Percentiles rank a stretch among this genome's conserved stretches.
Evolutionary conservation across 2,113 vertebrate genomes (phyloP).

Genomic region (Pongo abelii): DNA sequence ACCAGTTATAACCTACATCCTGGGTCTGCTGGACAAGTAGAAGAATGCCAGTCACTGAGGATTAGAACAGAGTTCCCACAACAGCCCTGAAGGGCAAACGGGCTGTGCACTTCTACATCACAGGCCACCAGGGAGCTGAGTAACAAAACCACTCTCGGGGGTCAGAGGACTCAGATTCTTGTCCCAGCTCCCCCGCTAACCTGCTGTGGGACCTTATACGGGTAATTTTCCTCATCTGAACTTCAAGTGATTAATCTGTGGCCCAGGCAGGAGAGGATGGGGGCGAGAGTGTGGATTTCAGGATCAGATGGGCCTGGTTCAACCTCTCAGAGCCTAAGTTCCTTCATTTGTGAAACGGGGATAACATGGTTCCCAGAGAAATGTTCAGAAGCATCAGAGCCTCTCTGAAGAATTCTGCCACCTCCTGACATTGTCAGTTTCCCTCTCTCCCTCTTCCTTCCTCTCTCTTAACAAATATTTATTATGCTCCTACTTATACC

Average conservation of each 20-base stretch:
- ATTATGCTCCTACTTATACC: not conserved
- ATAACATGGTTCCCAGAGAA: not conserved
- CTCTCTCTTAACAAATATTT: not conserved
- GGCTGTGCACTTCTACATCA: not conserved
- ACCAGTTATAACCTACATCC: not conserved
- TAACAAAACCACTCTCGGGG: accelerated
- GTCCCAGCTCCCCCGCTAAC: too few relatives aligned
- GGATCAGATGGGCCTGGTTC: not conserved
- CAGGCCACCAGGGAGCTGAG: not conserved
- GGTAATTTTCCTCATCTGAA: not conserved
- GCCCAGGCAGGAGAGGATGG: not conserved
- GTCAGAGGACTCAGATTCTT: not conserved
- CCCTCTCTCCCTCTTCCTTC: not conserved
- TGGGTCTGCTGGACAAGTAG: not conserved
- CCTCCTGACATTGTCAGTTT: too few relatives aligned
- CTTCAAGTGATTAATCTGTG: not conserved
- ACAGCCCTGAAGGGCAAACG: not conserved
- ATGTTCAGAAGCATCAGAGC: not conserved
- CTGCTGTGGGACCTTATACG: not conserved
- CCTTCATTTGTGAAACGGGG: not conserved
- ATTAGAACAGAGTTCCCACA: not conserved
- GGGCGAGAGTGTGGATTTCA: not conserved
- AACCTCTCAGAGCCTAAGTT: not conserved
- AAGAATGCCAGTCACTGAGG: not conserved
- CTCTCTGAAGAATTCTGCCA: not conserved